Conservation (phyloP, 2,113 vertebrate genomes). For the pig (Sus scrofa) region DNA sequence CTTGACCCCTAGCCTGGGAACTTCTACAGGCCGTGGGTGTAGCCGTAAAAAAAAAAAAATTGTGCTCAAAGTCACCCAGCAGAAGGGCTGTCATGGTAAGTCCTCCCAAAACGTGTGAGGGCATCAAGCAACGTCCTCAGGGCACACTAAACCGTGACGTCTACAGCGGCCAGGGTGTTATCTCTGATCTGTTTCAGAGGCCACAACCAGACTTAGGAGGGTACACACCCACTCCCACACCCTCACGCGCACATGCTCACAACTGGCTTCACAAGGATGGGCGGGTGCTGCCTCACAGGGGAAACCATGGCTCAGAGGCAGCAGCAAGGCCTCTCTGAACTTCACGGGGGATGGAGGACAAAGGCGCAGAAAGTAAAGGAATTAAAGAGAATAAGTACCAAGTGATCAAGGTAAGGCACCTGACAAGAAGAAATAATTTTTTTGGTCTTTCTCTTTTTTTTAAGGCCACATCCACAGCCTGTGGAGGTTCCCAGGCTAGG, state of each 20-base stretch:
- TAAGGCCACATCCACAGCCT: too few relatives aligned
- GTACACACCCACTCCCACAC: accelerated
- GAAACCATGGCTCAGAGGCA: background rate
- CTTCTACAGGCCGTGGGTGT: too few relatives aligned
- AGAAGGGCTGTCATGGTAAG: background rate
- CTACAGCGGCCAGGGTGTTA: background rate
- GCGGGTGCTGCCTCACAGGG: background rate
- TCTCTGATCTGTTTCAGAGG: background rate
- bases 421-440: background rate
- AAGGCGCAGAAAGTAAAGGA: background rate
- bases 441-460: too few relatives aligned
- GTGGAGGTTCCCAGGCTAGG: too few relatives aligned
- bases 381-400: background rate
- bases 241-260: accelerated
- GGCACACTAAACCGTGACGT: background rate
- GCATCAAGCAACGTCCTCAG: background rate
- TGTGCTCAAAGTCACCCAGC: background rate
- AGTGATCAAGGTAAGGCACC: accelerated
- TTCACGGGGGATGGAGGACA: background rate
- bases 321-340: background rate
- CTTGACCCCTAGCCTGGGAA: too few relatives aligned
- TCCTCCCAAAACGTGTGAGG: too few relatives aligned
- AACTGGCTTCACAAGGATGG: background rate
- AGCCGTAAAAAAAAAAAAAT: too few relatives aligned
- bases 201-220: background rate